Percentiles rank a stretch among this genome's conserved stretches.
These are phyloP conservation scores for Tokudaia muenninki DNA, from an alignment of 2,797 vertebrate genomes.

Conservation along the genomic window DNA sequence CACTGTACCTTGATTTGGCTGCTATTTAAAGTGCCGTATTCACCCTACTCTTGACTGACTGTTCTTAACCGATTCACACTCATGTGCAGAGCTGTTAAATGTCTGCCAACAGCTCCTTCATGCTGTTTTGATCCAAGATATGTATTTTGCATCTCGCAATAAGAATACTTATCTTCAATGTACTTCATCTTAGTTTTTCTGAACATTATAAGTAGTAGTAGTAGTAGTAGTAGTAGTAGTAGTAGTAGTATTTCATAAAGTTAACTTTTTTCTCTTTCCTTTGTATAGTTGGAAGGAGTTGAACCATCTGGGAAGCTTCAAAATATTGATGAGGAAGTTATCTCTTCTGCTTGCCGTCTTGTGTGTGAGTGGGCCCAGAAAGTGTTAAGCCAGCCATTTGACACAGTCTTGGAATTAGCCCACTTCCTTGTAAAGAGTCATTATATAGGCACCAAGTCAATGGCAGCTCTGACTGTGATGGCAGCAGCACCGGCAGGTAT, in stretches of 20 bases:
- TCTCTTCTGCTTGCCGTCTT: conserved; percentile 96
- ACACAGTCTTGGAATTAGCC: conserved; percentile 96
- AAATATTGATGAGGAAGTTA: conserved; percentile 95
- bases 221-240: neutral
- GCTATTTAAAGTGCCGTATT: neutral
- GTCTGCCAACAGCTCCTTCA: neutral
- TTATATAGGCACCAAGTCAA: conserved; percentile 98
- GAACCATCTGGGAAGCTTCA: conserved; percentile 93
- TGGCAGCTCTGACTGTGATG: conserved; percentile 98
- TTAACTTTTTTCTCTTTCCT: conserved; percentile 80
- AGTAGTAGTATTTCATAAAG: conserved; percentile 53
- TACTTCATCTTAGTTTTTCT: conserved; percentile 63
- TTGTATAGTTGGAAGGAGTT: conserved; percentile 92
- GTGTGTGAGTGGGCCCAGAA: conserved; percentile 99
- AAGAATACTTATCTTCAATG: neutral
- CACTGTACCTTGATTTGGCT: neutral
- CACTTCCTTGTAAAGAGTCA: conserved; percentile 99
- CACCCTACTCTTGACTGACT: neutral
- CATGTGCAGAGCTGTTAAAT: neutral
- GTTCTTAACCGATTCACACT: neutral
- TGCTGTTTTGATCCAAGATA: neutral
- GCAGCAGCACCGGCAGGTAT: conserved; percentile 95
- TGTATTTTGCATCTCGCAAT: neutral
- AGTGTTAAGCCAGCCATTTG: conserved; percentile 98
- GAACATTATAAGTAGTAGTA: neutral